Base-by-base conservation (phyloP, 2,888 invertebrate genomes). In the Aleiodes testaceus region DNA sequence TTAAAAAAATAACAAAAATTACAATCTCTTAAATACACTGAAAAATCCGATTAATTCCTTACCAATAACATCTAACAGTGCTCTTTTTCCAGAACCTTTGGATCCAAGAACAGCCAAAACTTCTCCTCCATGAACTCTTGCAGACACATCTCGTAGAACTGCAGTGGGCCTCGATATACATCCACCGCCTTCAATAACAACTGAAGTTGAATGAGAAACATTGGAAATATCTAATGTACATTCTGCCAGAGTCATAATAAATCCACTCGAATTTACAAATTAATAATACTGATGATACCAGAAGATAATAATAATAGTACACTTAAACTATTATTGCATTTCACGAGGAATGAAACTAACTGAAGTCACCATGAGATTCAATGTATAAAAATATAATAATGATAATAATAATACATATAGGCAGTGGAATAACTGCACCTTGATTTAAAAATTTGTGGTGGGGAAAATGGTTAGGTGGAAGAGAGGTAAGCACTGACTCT, bases 11-110 rank as follows among this genome's bases (percentile, higher is more conserved):
- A 26, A 11, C 45, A 16, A 6, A 52, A 2, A 36, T 36, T 6
- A 36, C 2, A 26, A 52, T 11, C n/a, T 2, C 5, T 45, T 45
- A 14, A 3, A 6, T 45, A 14, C 2, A 22, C 9, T 9, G 20
- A 50, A 50, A 11, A n/a, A 66, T 14, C 14, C n/a, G n/a, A 52
- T 22, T 9, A 12, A 36, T 52, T 30, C 6, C 36, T 26, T 79
- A 87, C 87, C 87, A 70, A 98, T 95, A 6, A 98, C 97, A 86
- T 98, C 98, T 6, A 99, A 89, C 2, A 99, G 91, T 0, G 97
- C 97, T 42, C 97, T 92, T 85, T 99, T 99, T 0, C 98, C 98
- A 79, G 97, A 97, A 93, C 97, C 97, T 90, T 97, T 97, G 0
- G 97, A 97, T 9, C 98, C 98, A 49, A 97, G 89, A 71, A 98